Percentiles rank a stretch among this genome's conserved stretches.
Conservation (phyloP, 2,888 invertebrate genomes). For the Cephus nigrinus region DNA sequence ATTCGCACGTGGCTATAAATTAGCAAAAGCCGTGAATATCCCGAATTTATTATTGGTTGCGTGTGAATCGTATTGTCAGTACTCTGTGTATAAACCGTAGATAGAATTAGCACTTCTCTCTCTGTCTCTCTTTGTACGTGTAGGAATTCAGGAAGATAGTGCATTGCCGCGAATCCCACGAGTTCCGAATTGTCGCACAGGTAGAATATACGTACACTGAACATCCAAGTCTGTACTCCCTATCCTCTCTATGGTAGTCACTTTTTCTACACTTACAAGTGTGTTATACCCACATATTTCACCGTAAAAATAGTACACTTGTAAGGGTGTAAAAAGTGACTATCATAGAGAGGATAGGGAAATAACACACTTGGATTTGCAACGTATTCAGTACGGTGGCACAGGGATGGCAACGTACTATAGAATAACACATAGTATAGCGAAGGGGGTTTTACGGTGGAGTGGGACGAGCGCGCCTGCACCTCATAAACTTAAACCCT, state of each 20-base stretch:
- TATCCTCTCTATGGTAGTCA: too few relatives aligned
- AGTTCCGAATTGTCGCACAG: background rate
- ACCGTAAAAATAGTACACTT: too few relatives aligned
- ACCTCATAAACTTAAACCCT: conserved; percentile 67
- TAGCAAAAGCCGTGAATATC: conserved; percentile 43
- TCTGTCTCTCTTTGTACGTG: background rate
- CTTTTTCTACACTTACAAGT: too few relatives aligned
- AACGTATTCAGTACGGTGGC: background rate
- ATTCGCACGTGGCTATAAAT: conserved; percentile 45
- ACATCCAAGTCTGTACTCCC: too few relatives aligned
- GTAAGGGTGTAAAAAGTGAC: too few relatives aligned
- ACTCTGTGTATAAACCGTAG: conserved; percentile 1
- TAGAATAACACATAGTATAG: conserved; percentile 16
- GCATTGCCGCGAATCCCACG: background rate
- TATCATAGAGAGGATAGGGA: too few relatives aligned
- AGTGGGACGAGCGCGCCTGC: conserved; percentile 63
- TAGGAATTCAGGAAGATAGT: background rate
- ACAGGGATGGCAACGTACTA: background rate
- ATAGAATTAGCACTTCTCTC: background rate
- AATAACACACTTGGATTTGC: too few relatives aligned
- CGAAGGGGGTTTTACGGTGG: conserved; percentile 33
- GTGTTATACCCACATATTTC: too few relatives aligned
- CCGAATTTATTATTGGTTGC: conserved; percentile 53
- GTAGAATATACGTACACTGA: background rate
- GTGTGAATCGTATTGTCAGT: conserved; percentile 50